Evolutionary conservation across 2,113 vertebrate species (phyloP).

Genomic region (Boleophthalmus pectinirostris): DNA sequence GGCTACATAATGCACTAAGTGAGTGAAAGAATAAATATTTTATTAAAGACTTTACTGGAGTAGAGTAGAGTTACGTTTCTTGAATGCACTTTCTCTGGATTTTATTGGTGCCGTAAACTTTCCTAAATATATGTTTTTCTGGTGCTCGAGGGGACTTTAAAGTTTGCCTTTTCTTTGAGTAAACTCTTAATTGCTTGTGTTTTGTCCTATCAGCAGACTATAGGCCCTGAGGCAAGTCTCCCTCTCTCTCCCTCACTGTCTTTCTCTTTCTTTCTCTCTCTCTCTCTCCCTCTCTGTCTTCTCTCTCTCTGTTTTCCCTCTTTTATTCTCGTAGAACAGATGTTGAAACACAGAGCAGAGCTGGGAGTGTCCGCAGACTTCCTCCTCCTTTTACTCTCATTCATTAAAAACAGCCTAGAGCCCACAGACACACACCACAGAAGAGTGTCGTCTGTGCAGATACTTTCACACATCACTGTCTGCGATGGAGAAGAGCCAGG

Average conservation of each 20-base stretch:
- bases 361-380: slow-evolving; percentile 36
- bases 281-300: not conserved
- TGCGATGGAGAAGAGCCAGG: slow-evolving; percentile 59
- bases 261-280: not conserved
- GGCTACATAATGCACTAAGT: too few species aligned
- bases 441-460: not conserved
- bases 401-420: slow-evolving; percentile 31
- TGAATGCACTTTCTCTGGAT: not conserved
- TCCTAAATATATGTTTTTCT: not conserved
- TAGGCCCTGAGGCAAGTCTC: not conserved
- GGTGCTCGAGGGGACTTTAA: not conserved
- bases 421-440: slow-evolving; percentile 2
- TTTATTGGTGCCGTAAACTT: not conserved
- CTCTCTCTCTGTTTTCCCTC: not conserved
- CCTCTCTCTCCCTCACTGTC: not conserved
- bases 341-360: slow-evolving; percentile 5
- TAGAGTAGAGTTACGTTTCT: too few species aligned
- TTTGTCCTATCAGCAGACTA: not conserved
- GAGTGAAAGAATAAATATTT: too few species aligned
- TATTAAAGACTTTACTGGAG: too few species aligned
- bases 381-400: slow-evolving; percentile 27
- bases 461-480: not conserved
- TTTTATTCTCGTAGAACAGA: not conserved
- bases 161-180: not conserved
- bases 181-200: not conserved